Evolutionary conservation across 1,140 invertebrate genomes (phyloP), one percentile per base, ranked within the genome.

Genomic region (Propsilocerus akamusi): DNA sequence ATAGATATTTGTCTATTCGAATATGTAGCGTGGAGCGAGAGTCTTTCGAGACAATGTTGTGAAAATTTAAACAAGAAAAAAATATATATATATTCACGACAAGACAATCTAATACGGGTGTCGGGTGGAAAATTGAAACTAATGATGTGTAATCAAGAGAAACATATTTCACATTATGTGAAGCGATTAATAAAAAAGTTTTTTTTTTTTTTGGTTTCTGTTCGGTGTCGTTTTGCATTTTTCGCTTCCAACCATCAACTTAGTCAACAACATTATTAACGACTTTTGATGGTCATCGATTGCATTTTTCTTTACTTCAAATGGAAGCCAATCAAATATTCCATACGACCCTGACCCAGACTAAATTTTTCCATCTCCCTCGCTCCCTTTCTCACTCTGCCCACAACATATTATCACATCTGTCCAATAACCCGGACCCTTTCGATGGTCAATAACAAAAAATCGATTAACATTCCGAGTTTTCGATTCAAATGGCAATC

Each of bases 371-470:
- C 14, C 32, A 7, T 37, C 32, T 37, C 22, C 34, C 34, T 7
- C 34, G 14, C 34, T 37, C n/a, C 14, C 34, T 14, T 17, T 17
- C 10, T 14, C 7, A 14, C 34, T 37, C 20, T n/a, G n/a, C n/a
- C n/a, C n/a, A n/a, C n/a, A n/a, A 37, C 4, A 14, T 17, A n/a
- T 37, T 8, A 12, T 8, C 28, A 3, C 3, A 12, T 30, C 10
- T 30, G 28, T 8, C 2, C 6, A 30, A 2, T 7, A 30, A n/a
- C 11, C 28, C 2, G 7, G 22, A 41, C 34, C 34, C 34, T 41
- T 41, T 41, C 34, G 22, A n/a, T n/a, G n/a, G n/a, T n/a, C n/a
- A n/a, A 41, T 41, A 20, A 41, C 34, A 41, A 41, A 41, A 41
- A 41, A 41, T 20, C 34, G 34, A 41, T 41, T 41, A 41, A 41